A percentile compares a stretch with the other conserved stretches of the same genome.
Conservation (phyloP, 2,797 vertebrate genomes). For the Danio kyathit region DNA sequence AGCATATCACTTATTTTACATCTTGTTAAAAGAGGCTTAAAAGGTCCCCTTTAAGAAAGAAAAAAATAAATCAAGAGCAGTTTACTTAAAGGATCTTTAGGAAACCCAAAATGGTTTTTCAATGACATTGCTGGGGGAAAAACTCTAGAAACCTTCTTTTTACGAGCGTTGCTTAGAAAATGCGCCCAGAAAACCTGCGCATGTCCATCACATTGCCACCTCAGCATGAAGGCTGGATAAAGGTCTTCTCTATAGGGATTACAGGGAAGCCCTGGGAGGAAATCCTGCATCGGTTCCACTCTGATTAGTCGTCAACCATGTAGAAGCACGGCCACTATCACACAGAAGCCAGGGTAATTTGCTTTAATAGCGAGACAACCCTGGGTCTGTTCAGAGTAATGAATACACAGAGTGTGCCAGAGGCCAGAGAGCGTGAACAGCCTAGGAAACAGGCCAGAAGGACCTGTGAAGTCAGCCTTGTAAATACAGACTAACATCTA, state of each 20-base stretch:
- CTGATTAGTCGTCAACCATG: conserved; percentile 66
- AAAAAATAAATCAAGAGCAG: too few species aligned
- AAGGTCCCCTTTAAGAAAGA: too few species aligned
- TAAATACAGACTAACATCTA: conserved; percentile 35
- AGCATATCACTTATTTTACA: too few species aligned
- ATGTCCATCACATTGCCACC: not conserved
- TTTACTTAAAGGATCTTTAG: too few species aligned
- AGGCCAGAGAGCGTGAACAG: conserved; percentile 68
- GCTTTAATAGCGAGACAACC: conserved; percentile 76
- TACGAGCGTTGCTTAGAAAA: not conserved
- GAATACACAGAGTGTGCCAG: conserved; percentile 76
- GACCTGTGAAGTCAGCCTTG: conserved; percentile 29
- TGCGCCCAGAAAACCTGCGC: not conserved
- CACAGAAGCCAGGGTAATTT: conserved; percentile 72
- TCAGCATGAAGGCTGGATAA: conserved; percentile 6
- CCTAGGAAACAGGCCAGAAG: conserved; percentile 47
- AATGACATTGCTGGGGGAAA: too few species aligned
- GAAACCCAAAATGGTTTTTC: too few species aligned
- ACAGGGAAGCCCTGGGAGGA: conserved; percentile 65
- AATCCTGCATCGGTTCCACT: conserved; percentile 70
- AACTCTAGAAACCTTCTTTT: too few species aligned
- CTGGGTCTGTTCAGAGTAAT: conserved; percentile 77
- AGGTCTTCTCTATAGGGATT: conserved; percentile 14
- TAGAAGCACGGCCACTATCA: conserved; percentile 75
- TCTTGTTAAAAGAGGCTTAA: too few species aligned